Evolutionary conservation across 2,888 invertebrate species (phyloP), one percentile per base, ranked within the genome.

Genomic region (Zeuzera pyrina): DNA sequence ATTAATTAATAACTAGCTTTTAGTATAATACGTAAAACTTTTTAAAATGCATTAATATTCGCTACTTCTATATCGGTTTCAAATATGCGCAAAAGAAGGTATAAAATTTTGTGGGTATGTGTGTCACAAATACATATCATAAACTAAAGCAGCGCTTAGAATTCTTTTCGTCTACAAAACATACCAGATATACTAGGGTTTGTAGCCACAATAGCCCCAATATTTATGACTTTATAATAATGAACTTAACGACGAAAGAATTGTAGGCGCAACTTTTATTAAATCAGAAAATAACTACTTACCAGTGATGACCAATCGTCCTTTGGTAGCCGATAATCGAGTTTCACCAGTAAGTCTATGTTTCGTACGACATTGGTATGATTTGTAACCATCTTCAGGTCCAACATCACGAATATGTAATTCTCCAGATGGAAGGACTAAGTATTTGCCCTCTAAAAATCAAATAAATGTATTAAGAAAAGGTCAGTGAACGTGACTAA

Each of bases 251-350:
- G 2, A 14, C 35, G 12, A 36, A 51, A 45, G 49, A 52, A 49
- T 44, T 48, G 49, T 50, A 49, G 33, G 47, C 47, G 43, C 38
- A 34, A 38, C 33, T 30, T 37, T 11, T 10, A 28, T 8, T 24
- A 12, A 25, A 12, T 31, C 8, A 30, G 52, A 41, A 34, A 29
- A 30, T 41, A 66, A 36, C 50, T 46, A 88, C 94, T 91, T 88
- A 96, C 96, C 95, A 81, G 96, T 95, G 78, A 96, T 95, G 78
- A 96, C 96, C 54, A 96, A 86, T 60, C 95, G 89, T 77, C 96
- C 96, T 69, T 95, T 95, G 36, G 95, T 95, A 33, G 95, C 95
- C 54, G 95, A 95, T 48, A 96, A 85, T 66, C 95, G 87, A 34
- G 95, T 95, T 87, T 96, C 95, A 47, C 95, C 95, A 49, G 95